Conservation (phyloP, 2,888 invertebrate genomes). For the Melieria omissa region DNA sequence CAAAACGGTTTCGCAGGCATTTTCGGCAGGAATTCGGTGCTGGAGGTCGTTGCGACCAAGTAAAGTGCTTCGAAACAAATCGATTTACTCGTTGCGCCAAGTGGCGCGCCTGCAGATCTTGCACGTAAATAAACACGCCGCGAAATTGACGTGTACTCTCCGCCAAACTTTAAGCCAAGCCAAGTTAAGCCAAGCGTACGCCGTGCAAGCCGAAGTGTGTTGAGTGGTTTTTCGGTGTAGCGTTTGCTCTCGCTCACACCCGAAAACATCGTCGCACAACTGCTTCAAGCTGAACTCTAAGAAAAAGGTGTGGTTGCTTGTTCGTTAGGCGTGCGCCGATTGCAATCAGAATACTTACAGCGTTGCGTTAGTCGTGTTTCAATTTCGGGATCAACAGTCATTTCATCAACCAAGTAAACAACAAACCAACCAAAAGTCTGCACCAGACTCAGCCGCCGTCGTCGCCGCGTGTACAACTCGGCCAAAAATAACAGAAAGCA, state of each 20-base stretch:
- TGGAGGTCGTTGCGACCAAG: too few species aligned
- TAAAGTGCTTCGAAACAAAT: too few species aligned
- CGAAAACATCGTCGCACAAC: not conserved
- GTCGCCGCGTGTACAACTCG: not conserved
- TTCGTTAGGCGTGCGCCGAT: not conserved
- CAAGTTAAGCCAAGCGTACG: not conserved
- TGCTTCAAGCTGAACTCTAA: constrained; percentile 18
- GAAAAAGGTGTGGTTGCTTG: constrained; percentile 39
- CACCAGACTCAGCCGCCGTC: too few species aligned
- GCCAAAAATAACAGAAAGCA: not conserved
- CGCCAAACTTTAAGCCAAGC: not conserved
- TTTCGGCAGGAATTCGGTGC: not conserved
- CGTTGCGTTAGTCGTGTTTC: too few species aligned
- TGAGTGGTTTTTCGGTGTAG: not conserved
- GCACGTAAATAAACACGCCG: too few species aligned
- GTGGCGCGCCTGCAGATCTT: too few species aligned
- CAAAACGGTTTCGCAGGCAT: not conserved
- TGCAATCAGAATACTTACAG: not conserved
- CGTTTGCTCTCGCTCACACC: constrained; percentile 24
- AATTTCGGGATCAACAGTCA: too few species aligned
- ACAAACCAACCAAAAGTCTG: too few species aligned
- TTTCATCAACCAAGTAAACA: too few species aligned
- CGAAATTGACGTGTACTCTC: not conserved
- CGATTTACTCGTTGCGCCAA: too few species aligned
- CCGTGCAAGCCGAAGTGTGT: too few species aligned